Percentiles rank a stretch among this genome's conserved stretches.
Conservation (phyloP, 1,140 invertebrate species). For the Stegodyphus dumicola region DNA sequence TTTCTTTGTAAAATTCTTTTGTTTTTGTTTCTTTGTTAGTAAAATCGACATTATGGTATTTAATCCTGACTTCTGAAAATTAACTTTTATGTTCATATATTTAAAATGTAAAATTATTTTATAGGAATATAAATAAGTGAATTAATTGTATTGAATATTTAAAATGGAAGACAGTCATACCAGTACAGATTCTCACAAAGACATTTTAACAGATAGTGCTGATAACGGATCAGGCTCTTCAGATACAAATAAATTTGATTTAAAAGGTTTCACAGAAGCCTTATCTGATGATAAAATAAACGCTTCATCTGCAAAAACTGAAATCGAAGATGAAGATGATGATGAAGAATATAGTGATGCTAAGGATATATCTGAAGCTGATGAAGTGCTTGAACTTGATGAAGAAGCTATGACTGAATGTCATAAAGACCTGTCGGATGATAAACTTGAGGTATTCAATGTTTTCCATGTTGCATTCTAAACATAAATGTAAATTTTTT, state of each 20-base stretch:
- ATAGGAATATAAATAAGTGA: no score
- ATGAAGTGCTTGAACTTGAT: conserved; percentile 31
- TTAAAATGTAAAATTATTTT: no score
- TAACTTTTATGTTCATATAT: no score
- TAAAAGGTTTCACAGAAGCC: conserved; percentile 9
- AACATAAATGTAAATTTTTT: not conserved
- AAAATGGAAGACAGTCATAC: no score
- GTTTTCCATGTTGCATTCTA: not conserved
- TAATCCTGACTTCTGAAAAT: no score
- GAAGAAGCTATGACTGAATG: conserved; percentile 27
- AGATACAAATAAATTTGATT: not conserved
- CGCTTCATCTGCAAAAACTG: not conserved
- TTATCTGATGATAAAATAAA: not conserved
- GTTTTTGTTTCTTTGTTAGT: no score
- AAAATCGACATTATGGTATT: no score
- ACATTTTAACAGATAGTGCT: no score
- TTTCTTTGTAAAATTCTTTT: no score
- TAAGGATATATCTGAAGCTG: not conserved
- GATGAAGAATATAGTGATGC: conserved; percentile 46
- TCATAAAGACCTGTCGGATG: conserved; percentile 37
- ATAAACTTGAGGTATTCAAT: conserved; percentile 33
- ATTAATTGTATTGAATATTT: no score
- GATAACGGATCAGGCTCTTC: no score
- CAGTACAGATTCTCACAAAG: no score
- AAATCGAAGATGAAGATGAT: not conserved